Percentiles rank a stretch among this genome's conserved stretches.
phyloP scores from a whole-genome alignment of 2,888 invertebrate genomes.

The Clusia tigrina region DNA sequence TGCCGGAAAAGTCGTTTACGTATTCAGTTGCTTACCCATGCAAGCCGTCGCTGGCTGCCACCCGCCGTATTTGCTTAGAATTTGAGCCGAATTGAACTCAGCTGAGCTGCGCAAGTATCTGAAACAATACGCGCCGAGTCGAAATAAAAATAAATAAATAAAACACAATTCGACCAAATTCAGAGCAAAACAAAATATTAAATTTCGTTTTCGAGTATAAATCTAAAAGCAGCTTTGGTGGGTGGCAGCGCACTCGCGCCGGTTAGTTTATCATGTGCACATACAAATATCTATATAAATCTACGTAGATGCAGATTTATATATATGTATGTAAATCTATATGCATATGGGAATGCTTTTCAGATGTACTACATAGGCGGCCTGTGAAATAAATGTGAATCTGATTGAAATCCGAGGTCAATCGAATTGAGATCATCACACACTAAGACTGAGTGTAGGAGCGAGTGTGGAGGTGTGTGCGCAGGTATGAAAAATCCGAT shows the following conservation, averaged over 20 bases:
- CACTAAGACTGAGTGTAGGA: too few relatives aligned
- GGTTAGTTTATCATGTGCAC: too few relatives aligned
- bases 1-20: not conserved
- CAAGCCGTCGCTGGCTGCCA: not conserved
- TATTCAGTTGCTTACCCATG: not conserved
- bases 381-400: not conserved
- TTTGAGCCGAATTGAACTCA: too few relatives aligned
- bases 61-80: not conserved
- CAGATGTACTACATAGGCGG: too few relatives aligned
- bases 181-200: not conserved
- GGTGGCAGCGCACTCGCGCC: too few relatives aligned
- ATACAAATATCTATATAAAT: not conserved
- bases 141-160: not conserved
- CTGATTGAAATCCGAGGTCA: not conserved
- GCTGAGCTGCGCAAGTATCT: not conserved
- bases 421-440: not conserved
- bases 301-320: too few relatives aligned
- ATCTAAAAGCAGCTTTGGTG: too few relatives aligned
- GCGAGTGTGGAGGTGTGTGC: too few relatives aligned
- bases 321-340: too few relatives aligned
- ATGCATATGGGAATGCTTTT: too few relatives aligned
- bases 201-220: not conserved
- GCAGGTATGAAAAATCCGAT: too few relatives aligned
- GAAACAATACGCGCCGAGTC: not conserved
- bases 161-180: not conserved